A percentile compares a stretch with the other conserved stretches of the same genome.
These are phyloP conservation scores for Catajapyx aquilonaris DNA, from an alignment of 1,140 invertebrate genomes.

Conservation along the genomic window DNA sequence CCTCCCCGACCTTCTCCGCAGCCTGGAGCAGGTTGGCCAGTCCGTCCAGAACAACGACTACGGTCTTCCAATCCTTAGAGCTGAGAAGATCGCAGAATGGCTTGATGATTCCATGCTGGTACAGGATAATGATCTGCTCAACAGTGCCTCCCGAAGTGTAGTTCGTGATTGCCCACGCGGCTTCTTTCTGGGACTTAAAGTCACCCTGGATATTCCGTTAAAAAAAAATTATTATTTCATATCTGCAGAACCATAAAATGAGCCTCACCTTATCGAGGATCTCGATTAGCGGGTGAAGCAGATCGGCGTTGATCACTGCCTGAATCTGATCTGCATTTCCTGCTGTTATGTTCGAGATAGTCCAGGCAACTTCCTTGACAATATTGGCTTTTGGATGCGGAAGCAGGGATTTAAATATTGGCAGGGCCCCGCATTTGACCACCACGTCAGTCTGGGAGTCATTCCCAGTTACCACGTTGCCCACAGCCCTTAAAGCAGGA, in stretches of 20 bases:
- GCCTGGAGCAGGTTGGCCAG: constrained; percentile 35
- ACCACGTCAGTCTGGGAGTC: constrained; percentile 78
- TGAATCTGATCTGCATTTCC: constrained; percentile 55
- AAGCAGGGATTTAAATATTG: constrained; percentile 45
- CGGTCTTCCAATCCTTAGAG: constrained; percentile 31
- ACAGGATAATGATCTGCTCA: constrained; percentile 41
- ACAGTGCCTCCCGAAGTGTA: constrained; percentile 48
- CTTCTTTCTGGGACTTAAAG: constrained; percentile 55
- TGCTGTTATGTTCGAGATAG: constrained; percentile 60
- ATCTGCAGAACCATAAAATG: too few species aligned
- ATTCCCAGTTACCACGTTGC: constrained; percentile 72
- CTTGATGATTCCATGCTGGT: constrained; percentile 27
- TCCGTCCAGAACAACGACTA: constrained; percentile 38
- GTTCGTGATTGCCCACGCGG: constrained; percentile 61
- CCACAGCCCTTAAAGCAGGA: constrained; percentile 66
- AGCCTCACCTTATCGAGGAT: constrained; percentile 37
- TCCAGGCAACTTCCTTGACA: constrained; percentile 69
- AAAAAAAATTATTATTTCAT: neutral
- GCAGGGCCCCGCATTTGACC: constrained; percentile 54
- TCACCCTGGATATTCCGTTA: constrained; percentile 54
- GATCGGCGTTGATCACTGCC: constrained; percentile 41
- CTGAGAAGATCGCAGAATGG: constrained; percentile 28
- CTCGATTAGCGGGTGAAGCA: constrained; percentile 43
- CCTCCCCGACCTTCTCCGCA: constrained; percentile 27
- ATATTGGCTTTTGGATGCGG: constrained; percentile 50